A percentile compares a stretch with the other conserved stretches of the same genome.
phyloP scores from a whole-genome alignment of 2,888 invertebrate genomes.

The Beris morrisii region DNA sequence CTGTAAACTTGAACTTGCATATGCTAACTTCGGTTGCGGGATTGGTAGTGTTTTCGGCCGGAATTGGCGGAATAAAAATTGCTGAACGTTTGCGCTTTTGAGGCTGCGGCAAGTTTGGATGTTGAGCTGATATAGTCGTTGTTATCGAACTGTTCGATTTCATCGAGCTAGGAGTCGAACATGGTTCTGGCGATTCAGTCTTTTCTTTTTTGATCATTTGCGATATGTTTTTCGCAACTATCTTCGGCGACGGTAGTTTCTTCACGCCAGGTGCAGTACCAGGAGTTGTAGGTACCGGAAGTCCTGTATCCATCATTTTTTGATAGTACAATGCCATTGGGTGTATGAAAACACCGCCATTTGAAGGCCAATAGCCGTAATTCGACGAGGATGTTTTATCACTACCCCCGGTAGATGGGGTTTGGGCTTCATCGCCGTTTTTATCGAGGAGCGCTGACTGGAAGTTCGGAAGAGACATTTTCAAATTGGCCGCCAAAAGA shows the following conservation, averaged over 20 bases:
- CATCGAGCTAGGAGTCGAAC: conserved; percentile 54
- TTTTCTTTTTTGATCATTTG: conserved; percentile 37
- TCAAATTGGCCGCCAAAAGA: conserved; percentile 49
- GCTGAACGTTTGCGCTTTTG: conserved; percentile 78
- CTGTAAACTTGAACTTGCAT: conserved; percentile 92
- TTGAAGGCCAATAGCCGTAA: conserved; percentile 71
- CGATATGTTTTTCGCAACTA: conserved; percentile 33
- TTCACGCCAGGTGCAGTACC: conserved; percentile 54
- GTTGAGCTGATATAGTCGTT: conserved; percentile 53
- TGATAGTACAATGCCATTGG: conserved; percentile 79
- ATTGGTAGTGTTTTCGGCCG: conserved; percentile 71
- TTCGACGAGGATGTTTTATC: conserved; percentile 56
- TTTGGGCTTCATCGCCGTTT: conserved; percentile 54
- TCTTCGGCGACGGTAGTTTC: conserved; percentile 46
- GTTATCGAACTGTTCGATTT: conserved; percentile 56
- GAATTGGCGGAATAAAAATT: conserved; percentile 82
- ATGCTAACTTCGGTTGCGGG: conserved; percentile 86
- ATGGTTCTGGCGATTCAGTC: conserved; percentile 42
- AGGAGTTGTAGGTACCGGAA: conserved; percentile 50
- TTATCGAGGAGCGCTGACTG: conserved; percentile 53
- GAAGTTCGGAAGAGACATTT: conserved; percentile 58
- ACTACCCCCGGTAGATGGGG: conserved; percentile 54
- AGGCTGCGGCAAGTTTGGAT: conserved; percentile 49
- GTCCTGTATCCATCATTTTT: conserved; percentile 64
- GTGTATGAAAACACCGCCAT: conserved; percentile 68